Evolutionary conservation across 2,888 invertebrate species (phyloP).

Genomic region (Caenorhabditis macrosperma): DNA sequence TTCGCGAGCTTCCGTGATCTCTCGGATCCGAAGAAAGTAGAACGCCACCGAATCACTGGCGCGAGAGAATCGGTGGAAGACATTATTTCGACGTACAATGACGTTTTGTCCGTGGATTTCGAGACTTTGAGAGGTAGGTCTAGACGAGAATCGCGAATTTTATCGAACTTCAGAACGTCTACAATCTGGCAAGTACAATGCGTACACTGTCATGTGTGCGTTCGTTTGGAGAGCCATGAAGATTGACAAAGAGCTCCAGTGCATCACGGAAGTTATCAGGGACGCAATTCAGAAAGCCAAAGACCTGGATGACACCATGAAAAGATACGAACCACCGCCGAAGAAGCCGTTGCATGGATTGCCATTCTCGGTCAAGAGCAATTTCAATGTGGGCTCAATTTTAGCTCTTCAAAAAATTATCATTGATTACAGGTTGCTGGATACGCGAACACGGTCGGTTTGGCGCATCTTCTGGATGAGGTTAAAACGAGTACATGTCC

Average conservation of each 20-base stretch:
- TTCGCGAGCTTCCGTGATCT: background rate
- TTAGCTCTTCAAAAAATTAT: too few relatives aligned
- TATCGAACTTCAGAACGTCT: conserved; percentile 68
- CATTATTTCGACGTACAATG: background rate
- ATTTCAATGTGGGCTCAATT: conserved; percentile 70
- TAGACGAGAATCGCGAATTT: background rate
- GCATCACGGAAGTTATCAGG: conserved; percentile 73
- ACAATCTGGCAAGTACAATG: conserved; percentile 70
- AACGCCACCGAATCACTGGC: background rate
- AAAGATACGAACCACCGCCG: conserved; percentile 15
- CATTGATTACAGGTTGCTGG: conserved; percentile 76
- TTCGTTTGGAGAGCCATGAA: conserved; percentile 73
- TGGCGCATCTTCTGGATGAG: conserved; percentile 78
- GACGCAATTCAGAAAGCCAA: conserved; percentile 72
- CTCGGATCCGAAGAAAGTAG: background rate
- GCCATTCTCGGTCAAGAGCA: conserved; percentile 79
- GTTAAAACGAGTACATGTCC: conserved; percentile 57
- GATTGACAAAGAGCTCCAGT: conserved; percentile 74
- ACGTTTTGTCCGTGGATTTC: background rate
- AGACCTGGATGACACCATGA: conserved; percentile 63
- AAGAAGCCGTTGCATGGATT: conserved; percentile 78
- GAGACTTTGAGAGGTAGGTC: background rate
- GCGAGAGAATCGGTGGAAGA: background rate
- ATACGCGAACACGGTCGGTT: conserved; percentile 80
- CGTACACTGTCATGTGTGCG: conserved; percentile 72